Evolutionary conservation across 2,113 vertebrate genomes (phyloP).

Genomic region (Felis chaus): DNA sequence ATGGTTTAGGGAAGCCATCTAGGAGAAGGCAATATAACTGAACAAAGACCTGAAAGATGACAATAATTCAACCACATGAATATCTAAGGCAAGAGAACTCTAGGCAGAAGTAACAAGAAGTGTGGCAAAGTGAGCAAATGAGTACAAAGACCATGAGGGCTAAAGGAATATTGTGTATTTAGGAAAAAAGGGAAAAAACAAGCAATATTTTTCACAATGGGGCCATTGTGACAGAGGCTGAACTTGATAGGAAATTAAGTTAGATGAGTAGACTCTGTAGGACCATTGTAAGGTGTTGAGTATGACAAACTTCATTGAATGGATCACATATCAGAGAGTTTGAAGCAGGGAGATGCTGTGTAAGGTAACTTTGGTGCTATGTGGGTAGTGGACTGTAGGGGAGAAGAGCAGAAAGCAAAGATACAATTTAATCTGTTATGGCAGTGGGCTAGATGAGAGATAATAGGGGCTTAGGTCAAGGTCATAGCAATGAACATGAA

Average conservation of each 20-base stretch:
- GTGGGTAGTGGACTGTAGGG: neutral
- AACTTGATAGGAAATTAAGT: neutral
- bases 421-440: neutral
- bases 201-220: neutral
- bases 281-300: neutral
- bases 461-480: neutral
- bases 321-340: neutral
- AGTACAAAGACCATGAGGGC: neutral
- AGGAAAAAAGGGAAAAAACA: neutral
- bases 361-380: neutral
- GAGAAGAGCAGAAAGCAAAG: neutral
- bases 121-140: neutral
- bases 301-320: neutral
- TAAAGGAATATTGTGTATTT: neutral
- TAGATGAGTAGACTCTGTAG: neutral
- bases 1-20: neutral
- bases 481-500: neutral
- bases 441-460: neutral
- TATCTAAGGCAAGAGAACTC: neutral
- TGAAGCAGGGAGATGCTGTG: neutral
- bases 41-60: neutral
- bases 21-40: neutral
- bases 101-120: neutral
- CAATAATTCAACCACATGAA: neutral
- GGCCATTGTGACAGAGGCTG: neutral